Conservation (phyloP, 2,797 vertebrate species). For the Dendrocincla fuliginosa region DNA sequence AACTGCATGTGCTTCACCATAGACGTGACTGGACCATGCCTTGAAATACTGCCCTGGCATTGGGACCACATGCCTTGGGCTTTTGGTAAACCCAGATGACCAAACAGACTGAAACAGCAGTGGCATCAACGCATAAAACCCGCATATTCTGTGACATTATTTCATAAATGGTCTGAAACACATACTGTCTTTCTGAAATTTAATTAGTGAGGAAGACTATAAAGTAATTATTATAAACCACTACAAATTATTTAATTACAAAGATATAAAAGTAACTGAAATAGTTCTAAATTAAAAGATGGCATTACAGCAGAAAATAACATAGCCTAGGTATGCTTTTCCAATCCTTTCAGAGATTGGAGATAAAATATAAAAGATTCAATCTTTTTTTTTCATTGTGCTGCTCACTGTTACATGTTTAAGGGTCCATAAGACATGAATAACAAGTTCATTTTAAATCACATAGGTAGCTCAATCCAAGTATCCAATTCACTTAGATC, state of each 20-base stretch:
- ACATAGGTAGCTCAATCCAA: not conserved
- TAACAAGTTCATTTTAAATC: conserved; percentile 6
- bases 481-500: conserved; percentile 42
- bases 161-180: not conserved
- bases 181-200: not conserved
- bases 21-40: rapidly evolving
- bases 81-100: not conserved
- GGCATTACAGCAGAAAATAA: not conserved
- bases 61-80: rapidly evolving
- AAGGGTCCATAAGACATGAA: conserved; percentile 1
- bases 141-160: not conserved
- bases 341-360: not conserved
- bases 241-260: not conserved
- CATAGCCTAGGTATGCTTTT: not conserved
- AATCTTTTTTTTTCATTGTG: not conserved
- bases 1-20: not conserved
- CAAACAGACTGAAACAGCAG: not conserved
- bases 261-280: not conserved
- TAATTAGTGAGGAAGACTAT: conserved; percentile 30
- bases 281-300: conserved; percentile 5
- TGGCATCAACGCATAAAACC: not conserved
- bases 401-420: not conserved
- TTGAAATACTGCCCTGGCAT: not conserved
- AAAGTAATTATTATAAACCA: conserved; percentile 3
- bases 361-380: not conserved